Conservation (phyloP, 2,113 vertebrate species). For the Brachirus orientalis region DNA sequence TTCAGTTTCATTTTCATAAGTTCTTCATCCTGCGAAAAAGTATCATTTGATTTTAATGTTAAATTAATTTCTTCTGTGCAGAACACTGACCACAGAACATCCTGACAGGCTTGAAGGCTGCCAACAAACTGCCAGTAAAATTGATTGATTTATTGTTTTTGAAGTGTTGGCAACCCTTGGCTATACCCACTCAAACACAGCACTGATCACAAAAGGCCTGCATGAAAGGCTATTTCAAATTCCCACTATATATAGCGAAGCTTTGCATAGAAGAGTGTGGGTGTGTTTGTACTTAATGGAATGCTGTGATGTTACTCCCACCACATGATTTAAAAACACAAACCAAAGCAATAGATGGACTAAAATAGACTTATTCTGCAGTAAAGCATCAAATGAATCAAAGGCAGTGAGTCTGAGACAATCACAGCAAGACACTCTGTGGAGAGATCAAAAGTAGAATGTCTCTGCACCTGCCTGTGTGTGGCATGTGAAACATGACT, state of each 20-base stretch:
- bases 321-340: slow-evolving; percentile 40
- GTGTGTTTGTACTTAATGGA: slow-evolving; percentile 10
- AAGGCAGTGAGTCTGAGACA: slow-evolving; percentile 65
- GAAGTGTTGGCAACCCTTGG: neutral
- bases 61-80: neutral
- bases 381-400: slow-evolving; percentile 69
- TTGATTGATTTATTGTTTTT: neutral
- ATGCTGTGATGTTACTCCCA: slow-evolving; percentile 25
- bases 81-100: neutral
- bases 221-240: slow-evolving; percentile 31
- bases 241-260: slow-evolving; percentile 15
- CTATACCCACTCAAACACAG: slow-evolving; percentile 2
- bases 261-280: slow-evolving; percentile 34
- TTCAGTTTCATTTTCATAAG: too few relatives aligned
- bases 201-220: slow-evolving; percentile 5
- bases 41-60: too few relatives aligned
- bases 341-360: slow-evolving; percentile 22
- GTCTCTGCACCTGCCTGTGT: slow-evolving; percentile 69
- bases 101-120: neutral
- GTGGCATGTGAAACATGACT: slow-evolving; percentile 21
- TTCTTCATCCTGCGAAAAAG: too few relatives aligned
- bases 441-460: slow-evolving; percentile 76
- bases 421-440: slow-evolving; percentile 63
- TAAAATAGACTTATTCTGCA: slow-evolving; percentile 45
- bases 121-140: neutral